phyloP scores from a whole-genome alignment of 2,113 vertebrate species.

The Nematolebias whitei region DNA sequence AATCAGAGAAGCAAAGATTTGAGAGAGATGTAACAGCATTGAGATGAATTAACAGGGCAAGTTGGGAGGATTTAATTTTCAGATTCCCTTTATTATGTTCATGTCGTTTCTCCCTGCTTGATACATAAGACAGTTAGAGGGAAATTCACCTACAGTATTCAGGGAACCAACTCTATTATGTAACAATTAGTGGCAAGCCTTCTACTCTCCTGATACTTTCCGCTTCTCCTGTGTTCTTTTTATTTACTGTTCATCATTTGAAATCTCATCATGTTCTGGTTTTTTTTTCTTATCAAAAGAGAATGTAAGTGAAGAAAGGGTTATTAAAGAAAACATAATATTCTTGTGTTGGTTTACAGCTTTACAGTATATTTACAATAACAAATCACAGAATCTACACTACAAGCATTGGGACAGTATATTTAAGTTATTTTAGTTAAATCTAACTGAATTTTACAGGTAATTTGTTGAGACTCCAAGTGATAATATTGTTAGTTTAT shows the following conservation, averaged over 20 bases:
- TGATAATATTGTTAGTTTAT: too few relatives aligned
- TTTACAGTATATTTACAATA: neutral
- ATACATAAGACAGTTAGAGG: slow-evolving; percentile 14
- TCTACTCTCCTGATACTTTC: neutral
- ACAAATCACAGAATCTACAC: neutral
- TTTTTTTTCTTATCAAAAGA: slow-evolving; percentile 13
- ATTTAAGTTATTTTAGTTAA: too few relatives aligned
- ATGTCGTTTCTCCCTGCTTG: slow-evolving; percentile 3
- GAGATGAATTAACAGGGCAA: slow-evolving; percentile 51
- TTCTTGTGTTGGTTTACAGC: neutral
- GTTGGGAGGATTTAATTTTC: slow-evolving; percentile 31
- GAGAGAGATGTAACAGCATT: slow-evolving; percentile 27
- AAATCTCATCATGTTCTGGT: neutral
- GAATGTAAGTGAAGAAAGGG: neutral
- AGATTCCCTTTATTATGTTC: neutral
- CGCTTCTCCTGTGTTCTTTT: neutral
- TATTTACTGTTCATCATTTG: slow-evolving; percentile 3
- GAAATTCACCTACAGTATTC: slow-evolving; percentile 25
- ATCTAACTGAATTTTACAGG: too few relatives aligned
- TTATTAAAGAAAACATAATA: neutral
- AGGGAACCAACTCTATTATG: slow-evolving; percentile 4
- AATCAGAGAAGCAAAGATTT: slow-evolving; percentile 8
- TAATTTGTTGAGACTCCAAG: too few relatives aligned
- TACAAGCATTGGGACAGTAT: too few relatives aligned
- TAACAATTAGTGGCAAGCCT: neutral